phyloP scores from a whole-genome alignment of 2,888 invertebrate genomes.

The Leucophenga montana region DNA sequence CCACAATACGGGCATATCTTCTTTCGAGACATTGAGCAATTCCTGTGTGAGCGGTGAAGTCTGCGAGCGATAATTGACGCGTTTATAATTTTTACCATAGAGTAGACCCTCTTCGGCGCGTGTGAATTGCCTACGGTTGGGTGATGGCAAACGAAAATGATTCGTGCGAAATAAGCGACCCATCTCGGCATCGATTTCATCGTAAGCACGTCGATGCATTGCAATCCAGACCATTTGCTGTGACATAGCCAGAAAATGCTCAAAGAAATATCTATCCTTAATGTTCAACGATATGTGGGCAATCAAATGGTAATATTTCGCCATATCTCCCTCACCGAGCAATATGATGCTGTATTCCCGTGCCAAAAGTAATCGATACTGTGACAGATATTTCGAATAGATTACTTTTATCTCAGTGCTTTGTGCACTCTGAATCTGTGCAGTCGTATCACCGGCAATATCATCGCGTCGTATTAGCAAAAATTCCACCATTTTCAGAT shows the following conservation, averaged over 20 bases:
- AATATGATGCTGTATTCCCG: constrained; percentile 61
- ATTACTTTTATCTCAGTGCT: constrained; percentile 56
- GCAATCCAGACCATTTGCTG: constrained; percentile 64
- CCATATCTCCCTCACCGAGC: constrained; percentile 54
- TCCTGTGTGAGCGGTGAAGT: constrained; percentile 64
- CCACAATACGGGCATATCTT: constrained; percentile 60
- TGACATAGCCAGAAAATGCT: constrained; percentile 57
- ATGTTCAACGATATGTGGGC: constrained; percentile 55
- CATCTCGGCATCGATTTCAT: constrained; percentile 61
- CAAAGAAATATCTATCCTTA: constrained; percentile 56
- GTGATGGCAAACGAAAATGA: constrained; percentile 62
- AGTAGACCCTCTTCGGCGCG: constrained; percentile 53
- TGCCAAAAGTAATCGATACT: constrained; percentile 60
- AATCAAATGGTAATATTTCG: constrained; percentile 55
- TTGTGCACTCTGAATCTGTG: constrained; percentile 53
- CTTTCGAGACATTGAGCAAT: constrained; percentile 44
- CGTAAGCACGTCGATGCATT: constrained; percentile 58
- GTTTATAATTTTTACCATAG: constrained; percentile 58
- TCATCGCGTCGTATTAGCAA: constrained; percentile 62
- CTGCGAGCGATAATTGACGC: constrained; percentile 61
- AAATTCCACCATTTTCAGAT: constrained; percentile 61
- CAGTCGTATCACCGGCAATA: constrained; percentile 44
- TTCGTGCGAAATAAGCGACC: constrained; percentile 66
- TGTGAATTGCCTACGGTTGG: constrained; percentile 46
- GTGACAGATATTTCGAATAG: constrained; percentile 55